Base-by-base conservation (phyloP, 2,797 vertebrate species). In the Leucoraja ocellata region DNA sequence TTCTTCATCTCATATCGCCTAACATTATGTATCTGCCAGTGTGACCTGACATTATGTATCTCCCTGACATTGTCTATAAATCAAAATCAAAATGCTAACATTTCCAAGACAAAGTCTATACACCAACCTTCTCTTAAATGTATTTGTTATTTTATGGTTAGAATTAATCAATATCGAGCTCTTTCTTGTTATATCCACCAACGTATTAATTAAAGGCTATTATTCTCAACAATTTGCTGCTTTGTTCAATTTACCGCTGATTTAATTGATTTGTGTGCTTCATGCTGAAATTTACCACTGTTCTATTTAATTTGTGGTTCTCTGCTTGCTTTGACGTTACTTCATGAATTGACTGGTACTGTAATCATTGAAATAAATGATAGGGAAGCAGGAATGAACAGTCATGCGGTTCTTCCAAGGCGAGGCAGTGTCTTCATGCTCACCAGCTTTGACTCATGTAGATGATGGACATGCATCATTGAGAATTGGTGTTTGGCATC, bases 231-330 rank as follows among this genome's bases (percentile, higher is more conserved):
- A 61, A 13, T 84, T n/a, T n/a, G 58, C n/a, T 63, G 81, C 54
- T n/a, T 28, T 61, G 58, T 84, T 61, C 25, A 10, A 84, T 4
- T 61, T 1, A 1, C 36, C 9, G 10, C 23, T 25, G 79, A 46
- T 39, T 54, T 81, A 80, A 58, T 61, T 63, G 83, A 84, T 63
- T 54, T 84, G 54, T 28, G 65, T 58, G 28, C 28, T 28, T 14
- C 28, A 23, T 86, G 14, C 54, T 68, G 65, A 14, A 61, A 86
- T 28, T 86, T 63, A n/a, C 13, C 61, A 9, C 18, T 54, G 58
- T 86, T 63, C 58, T 65, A n/a, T 86, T 86, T 68, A 68, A 63
- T n/a, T 63, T 65, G 61, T 86, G 61, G 61, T 86, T 86, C 54
- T 5, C 28, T 86, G 83, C 28, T 84, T 16, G 58, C 25, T 61